Percentiles rank a stretch among this genome's conserved stretches.
Conservation (phyloP, 2,113 vertebrate species). For the Archilochus colubris region DNA sequence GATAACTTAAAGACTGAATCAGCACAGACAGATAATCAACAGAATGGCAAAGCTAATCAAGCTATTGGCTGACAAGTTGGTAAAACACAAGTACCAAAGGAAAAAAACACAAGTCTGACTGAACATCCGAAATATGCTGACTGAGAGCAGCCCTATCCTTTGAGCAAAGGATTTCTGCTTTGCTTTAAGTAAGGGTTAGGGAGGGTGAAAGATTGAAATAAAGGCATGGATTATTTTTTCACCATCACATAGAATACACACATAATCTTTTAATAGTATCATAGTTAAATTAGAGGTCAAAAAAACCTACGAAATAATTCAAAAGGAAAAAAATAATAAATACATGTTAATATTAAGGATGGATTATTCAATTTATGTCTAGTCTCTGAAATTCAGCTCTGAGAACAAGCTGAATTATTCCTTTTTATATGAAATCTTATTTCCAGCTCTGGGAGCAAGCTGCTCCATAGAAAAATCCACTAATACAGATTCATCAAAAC, state of each 20-base stretch:
- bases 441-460: neutral
- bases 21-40: neutral
- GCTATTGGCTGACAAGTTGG: neutral
- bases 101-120: neutral
- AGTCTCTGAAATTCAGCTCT: neutral
- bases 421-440: neutral
- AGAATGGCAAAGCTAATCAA: neutral
- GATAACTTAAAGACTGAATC: neutral
- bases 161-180: neutral
- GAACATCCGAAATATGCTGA: neutral
- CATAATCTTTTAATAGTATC: neutral
- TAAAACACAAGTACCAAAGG: neutral
- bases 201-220: neutral
- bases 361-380: neutral
- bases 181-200: neutral
- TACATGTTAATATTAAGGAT: neutral
- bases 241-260: neutral
- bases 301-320: neutral
- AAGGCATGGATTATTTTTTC: neutral
- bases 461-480: neutral
- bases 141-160: neutral
- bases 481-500: neutral
- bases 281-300: neutral
- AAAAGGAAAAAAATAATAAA: neutral
- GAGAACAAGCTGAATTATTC: too few relatives aligned